Evolutionary conservation across 1,140 invertebrate species (phyloP).

Genomic region (Rhopalosiphum maidis): DNA sequence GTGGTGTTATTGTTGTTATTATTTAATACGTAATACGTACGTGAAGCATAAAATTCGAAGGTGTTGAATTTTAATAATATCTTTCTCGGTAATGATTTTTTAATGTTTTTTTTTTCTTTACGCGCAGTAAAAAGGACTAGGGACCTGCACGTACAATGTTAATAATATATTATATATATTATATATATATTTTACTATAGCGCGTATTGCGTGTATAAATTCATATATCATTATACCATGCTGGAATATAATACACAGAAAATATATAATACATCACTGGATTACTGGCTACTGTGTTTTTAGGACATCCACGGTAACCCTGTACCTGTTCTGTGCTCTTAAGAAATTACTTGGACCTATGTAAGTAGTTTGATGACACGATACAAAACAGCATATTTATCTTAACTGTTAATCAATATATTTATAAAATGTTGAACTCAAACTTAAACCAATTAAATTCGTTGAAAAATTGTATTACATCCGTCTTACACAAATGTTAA

Average conservation of each 20-base stretch:
- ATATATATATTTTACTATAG: not conserved
- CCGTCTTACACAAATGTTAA: not conserved
- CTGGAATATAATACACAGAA: not conserved
- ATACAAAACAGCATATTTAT: not conserved
- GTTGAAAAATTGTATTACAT: not conserved
- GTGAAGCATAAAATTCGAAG: constrained; percentile 19
- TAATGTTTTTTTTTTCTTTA: constrained; percentile 28
- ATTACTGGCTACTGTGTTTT: not conserved
- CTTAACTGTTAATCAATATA: not conserved
- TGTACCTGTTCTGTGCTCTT: not conserved
- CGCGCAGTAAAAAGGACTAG: not conserved
- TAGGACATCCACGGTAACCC: not conserved
- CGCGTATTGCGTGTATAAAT: not conserved
- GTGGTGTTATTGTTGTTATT: not conserved
- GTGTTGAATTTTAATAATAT: constrained; percentile 25
- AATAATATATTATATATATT: not conserved
- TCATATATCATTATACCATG: not conserved
- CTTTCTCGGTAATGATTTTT: constrained; percentile 13
- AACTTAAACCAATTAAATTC: not conserved
- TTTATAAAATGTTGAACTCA: not conserved
- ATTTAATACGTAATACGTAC: not conserved
- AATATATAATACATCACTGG: not conserved
- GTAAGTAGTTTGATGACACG: not conserved
- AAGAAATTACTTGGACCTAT: not conserved
- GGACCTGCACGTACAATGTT: not conserved